These are phyloP conservation scores for Erebia palarica DNA, from an alignment of 2,888 invertebrate species.

Conservation along the genomic window DNA sequence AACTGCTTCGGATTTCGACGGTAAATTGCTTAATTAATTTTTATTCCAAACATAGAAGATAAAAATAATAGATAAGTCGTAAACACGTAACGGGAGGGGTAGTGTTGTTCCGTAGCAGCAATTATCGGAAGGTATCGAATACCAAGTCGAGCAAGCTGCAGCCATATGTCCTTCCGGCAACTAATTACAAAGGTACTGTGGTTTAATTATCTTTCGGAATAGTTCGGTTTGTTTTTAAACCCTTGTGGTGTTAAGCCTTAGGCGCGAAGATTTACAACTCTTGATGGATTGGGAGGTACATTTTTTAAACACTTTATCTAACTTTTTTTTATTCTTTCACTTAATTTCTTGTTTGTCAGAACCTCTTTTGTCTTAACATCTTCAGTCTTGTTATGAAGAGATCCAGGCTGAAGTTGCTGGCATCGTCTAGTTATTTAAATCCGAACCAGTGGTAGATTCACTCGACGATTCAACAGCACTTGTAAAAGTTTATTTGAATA, in stretches of 20 bases:
- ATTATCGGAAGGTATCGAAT: constrained; percentile 54
- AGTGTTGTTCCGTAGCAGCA: constrained; percentile 20
- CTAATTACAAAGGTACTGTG: constrained; percentile 62
- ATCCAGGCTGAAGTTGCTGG: no score
- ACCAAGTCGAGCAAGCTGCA: constrained; percentile 60
- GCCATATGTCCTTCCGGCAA: constrained; percentile 67
- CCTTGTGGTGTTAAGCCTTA: constrained; percentile 39
- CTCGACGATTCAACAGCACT: no score
- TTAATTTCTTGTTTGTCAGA: no score
- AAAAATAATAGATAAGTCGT: constrained; percentile 23
- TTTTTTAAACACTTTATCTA: background rate
- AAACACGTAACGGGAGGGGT: constrained; percentile 29
- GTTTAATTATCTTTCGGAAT: constrained; percentile 57
- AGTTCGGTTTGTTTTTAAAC: constrained; percentile 46
- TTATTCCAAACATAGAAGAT: constrained; percentile 1
- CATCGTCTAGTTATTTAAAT: no score
- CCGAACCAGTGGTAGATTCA: no score
- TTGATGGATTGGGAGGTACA: constrained; percentile 10
- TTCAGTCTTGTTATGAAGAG: no score
- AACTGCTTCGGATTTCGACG: no score
- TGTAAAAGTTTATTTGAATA: no score
- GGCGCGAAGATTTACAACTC: constrained; percentile 38
- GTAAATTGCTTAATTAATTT: background rate
- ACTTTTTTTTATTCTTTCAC: no score
- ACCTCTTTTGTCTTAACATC: no score